Percentiles rank a stretch among this genome's conserved stretches.
Evolutionary conservation across 2,113 vertebrate genomes (phyloP).

Genomic region (Spheniscus mendiculus): DNA sequence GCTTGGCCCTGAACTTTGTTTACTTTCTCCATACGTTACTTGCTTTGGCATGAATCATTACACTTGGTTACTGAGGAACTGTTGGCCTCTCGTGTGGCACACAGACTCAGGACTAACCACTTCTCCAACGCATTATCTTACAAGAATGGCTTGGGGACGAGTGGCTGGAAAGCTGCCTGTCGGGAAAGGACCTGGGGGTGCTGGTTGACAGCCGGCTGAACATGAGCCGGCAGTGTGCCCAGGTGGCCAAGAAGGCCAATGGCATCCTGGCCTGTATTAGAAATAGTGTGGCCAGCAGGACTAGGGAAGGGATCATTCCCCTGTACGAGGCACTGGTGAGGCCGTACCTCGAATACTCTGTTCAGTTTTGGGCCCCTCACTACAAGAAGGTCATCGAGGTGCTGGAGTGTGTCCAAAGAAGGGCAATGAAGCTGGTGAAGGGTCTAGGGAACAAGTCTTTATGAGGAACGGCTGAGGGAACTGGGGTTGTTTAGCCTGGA

Average conservation of each 20-base stretch:
- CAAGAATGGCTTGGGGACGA: background rate
- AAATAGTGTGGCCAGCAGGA: background rate
- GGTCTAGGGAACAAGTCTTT: background rate
- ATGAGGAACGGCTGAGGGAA: background rate
- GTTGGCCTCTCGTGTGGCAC: fast-evolving
- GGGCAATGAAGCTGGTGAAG: background rate
- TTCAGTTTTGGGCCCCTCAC: background rate
- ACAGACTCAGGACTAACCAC: background rate
- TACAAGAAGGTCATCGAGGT: background rate
- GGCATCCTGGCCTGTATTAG: background rate
- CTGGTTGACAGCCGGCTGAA: fast-evolving
- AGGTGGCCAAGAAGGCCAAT: background rate
- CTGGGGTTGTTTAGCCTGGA: background rate
- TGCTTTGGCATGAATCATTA: background rate
- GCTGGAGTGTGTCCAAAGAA: background rate
- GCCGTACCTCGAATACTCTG: fast-evolving
- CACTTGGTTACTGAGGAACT: background rate
- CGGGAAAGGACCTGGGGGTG: background rate
- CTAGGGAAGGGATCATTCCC: fast-evolving
- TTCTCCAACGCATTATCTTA: background rate
- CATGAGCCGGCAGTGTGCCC: background rate
- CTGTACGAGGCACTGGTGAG: background rate
- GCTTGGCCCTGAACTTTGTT: background rate
- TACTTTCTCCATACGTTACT: background rate
- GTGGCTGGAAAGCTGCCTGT: background rate